phyloP scores from a whole-genome alignment of 2,113 vertebrate genomes.

The Cariama cristata region DNA sequence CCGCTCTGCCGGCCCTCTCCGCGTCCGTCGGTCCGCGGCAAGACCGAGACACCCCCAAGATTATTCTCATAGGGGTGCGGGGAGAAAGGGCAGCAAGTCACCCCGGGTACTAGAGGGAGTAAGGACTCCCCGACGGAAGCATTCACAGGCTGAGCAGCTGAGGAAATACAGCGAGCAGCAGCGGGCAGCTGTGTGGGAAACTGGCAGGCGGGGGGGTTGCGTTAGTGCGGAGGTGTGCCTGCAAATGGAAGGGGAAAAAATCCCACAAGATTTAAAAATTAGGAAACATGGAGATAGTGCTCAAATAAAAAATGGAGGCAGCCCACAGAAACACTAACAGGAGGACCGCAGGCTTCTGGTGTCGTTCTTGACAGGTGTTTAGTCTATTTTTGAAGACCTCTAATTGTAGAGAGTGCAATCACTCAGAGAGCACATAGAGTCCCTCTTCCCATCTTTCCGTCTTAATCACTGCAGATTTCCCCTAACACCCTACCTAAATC shows the following conservation, averaged over 20 bases:
- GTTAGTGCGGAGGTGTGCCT: rapidly evolving
- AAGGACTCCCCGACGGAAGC: rapidly evolving
- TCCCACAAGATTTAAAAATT: not conserved
- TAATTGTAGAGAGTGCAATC: not conserved
- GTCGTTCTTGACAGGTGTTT: not conserved
- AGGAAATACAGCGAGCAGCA: not conserved
- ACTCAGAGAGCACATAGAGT: not conserved
- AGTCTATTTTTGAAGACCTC: not conserved
- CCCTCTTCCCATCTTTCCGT: not conserved
- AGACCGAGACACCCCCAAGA: rapidly evolving
- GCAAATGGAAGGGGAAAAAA: rapidly evolving
- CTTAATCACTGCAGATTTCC: not conserved
- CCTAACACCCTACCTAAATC: not conserved
- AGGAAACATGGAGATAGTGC: not conserved
- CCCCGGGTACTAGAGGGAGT: rapidly evolving
- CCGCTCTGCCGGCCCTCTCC: rapidly evolving
- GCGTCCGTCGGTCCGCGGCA: rapidly evolving
- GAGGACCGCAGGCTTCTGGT: not conserved
- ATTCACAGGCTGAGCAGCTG: rapidly evolving
- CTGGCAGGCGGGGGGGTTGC: too few relatives aligned
- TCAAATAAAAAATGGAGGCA: not conserved
- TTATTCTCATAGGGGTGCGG: not conserved
- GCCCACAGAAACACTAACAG: not conserved
- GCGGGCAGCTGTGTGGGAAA: rapidly evolving
- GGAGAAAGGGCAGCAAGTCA: rapidly evolving